Evolutionary conservation across 2,797 vertebrate species (phyloP).

Genomic region (Sus cebifrons): DNA sequence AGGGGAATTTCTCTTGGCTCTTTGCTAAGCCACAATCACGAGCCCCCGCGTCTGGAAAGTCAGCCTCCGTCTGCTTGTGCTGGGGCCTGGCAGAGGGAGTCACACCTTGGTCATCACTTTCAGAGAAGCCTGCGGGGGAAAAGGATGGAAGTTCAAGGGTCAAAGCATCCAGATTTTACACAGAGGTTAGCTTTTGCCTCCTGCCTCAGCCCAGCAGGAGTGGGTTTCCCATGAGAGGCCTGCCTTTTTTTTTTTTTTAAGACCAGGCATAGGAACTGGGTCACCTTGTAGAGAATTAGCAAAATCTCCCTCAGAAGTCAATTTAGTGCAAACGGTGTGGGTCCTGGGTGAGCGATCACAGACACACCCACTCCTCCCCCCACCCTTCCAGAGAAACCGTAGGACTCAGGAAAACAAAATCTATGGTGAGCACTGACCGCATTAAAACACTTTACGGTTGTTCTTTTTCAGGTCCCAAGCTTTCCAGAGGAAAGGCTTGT

Average conservation of each 20-base stretch:
- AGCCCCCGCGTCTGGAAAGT: constrained; percentile 43
- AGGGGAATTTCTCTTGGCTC: neutral
- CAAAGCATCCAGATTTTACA: constrained; percentile 74
- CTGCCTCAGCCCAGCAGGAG: constrained; percentile 66
- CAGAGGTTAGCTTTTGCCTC: constrained; percentile 69
- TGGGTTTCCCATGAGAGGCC: constrained; percentile 30
- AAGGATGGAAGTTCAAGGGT: constrained; percentile 65
- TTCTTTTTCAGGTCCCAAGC: constrained; percentile 75
- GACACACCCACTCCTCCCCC: neutral
- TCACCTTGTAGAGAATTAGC: constrained; percentile 70
- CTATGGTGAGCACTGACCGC: constrained; percentile 61
- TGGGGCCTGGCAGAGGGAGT: neutral
- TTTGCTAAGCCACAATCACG: neutral
- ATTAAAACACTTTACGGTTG: constrained; percentile 74
- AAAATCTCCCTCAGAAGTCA: constrained; percentile 59
- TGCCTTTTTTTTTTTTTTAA: constrained; percentile 39
- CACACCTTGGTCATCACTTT: constrained; percentile 36
- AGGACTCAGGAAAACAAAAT: constrained; percentile 59
- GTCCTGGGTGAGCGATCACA: neutral
- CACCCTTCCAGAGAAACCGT: constrained; percentile 7
- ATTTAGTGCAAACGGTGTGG: constrained; percentile 47
- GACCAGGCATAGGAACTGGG: constrained; percentile 51
- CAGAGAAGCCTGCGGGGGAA: constrained; percentile 37
- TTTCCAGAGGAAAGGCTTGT: constrained; percentile 80
- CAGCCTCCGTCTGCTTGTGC: constrained; percentile 41